Conservation (phyloP, 2,113 vertebrate genomes). For the Rattus rattus region DNA sequence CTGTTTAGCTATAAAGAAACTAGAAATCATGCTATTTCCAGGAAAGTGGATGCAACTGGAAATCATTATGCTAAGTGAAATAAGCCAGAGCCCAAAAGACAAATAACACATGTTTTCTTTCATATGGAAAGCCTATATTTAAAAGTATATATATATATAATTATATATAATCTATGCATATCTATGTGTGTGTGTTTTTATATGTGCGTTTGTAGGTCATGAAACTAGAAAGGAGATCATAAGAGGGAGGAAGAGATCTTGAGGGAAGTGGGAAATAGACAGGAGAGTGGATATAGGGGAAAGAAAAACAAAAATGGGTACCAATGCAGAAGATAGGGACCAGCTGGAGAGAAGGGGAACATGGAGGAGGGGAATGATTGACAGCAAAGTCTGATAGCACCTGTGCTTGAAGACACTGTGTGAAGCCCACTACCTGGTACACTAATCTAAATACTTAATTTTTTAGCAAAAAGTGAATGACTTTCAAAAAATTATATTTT, state of each 20-base stretch:
- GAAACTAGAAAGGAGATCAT: neutral
- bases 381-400: neutral
- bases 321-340: neutral
- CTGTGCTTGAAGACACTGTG: neutral
- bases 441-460: neutral
- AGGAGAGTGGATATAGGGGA: neutral
- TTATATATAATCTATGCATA: neutral
- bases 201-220: neutral
- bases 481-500: neutral
- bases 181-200: neutral
- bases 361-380: neutral
- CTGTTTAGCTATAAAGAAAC: neutral
- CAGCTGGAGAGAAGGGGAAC: neutral
- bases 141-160: neutral
- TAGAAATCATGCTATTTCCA: neutral
- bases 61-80: conserved; percentile 7
- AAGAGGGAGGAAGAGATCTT: neutral
- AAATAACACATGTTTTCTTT: neutral
- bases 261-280: neutral
- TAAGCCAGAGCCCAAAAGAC: neutral
- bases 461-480: neutral
- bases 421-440: neutral
- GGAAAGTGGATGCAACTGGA: neutral
- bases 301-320: neutral
- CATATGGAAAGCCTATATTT: neutral